phyloP scores from a whole-genome alignment of 2,113 vertebrate genomes.

The Bujurquina vittata region DNA sequence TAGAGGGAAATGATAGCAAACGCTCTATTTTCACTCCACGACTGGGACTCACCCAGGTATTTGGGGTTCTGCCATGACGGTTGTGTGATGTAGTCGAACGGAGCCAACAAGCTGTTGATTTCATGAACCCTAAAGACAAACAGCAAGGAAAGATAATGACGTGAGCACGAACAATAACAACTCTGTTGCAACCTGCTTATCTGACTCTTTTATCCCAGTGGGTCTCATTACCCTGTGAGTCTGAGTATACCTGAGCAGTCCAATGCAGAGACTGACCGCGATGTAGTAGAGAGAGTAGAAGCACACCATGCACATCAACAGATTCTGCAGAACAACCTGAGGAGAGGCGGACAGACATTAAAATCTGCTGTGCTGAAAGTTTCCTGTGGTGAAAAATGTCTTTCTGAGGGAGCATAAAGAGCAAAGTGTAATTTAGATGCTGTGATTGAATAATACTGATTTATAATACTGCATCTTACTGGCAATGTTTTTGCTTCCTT shows the following conservation, averaged over 20 bases:
- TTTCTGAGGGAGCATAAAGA: not conserved
- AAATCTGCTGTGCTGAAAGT: not conserved
- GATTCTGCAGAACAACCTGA: slow-evolving; percentile 81
- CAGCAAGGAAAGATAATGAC: not conserved
- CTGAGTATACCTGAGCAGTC: slow-evolving; percentile 75
- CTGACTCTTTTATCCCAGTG: not conserved
- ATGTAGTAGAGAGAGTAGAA: slow-evolving; percentile 84
- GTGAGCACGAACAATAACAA: not conserved
- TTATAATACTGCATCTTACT: not conserved
- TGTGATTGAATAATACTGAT: not conserved
- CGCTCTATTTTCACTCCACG: not conserved
- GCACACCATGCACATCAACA: slow-evolving; percentile 80
- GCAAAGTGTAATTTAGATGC: not conserved
- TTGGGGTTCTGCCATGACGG: slow-evolving; percentile 83
- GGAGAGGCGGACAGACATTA: not conserved
- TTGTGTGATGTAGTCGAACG: slow-evolving; percentile 82
- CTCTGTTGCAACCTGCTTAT: not conserved
- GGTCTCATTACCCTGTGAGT: not conserved
- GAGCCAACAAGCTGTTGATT: slow-evolving; percentile 81
- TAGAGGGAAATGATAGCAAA: not conserved
- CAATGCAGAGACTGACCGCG: slow-evolving; percentile 80
- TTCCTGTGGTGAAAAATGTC: not conserved
- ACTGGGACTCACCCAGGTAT: slow-evolving; percentile 76
- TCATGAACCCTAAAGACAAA: slow-evolving; percentile 75
- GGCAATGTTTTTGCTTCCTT: not conserved